These are phyloP conservation scores for Lordiphosa clarofinis DNA, from an alignment of 1,140 invertebrate genomes.

Conservation along the genomic window DNA sequence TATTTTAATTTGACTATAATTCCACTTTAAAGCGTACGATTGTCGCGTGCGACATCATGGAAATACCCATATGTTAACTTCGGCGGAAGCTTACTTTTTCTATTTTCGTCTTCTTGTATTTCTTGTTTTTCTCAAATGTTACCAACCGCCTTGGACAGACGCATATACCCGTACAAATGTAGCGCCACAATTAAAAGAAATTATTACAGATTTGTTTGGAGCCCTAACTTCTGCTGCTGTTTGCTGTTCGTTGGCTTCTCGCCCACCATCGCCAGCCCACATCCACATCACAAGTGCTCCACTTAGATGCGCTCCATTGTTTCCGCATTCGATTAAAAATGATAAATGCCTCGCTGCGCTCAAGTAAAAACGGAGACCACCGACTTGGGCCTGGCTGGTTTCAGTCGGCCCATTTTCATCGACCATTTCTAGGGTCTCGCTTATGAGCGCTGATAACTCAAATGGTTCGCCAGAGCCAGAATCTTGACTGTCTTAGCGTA, in stretches of 20 bases:
- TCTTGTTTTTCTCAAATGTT: slow-evolving; percentile 2
- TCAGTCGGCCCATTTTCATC: slow-evolving; percentile 40
- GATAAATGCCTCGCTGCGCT: slow-evolving; percentile 69
- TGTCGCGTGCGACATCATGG: too few relatives aligned
- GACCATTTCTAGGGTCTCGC: slow-evolving; percentile 70
- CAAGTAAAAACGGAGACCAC: slow-evolving; percentile 48
- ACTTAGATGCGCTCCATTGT: slow-evolving; percentile 75
- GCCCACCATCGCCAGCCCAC: slow-evolving; percentile 53
- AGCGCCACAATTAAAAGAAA: slow-evolving; percentile 70
- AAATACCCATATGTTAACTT: too few relatives aligned
- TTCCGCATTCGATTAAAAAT: slow-evolving; percentile 78
- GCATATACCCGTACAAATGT: slow-evolving; percentile 3
- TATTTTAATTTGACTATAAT: too few relatives aligned
- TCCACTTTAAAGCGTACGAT: too few relatives aligned
- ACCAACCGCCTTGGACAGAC: slow-evolving; percentile 3
- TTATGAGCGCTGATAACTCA: slow-evolving; percentile 67
- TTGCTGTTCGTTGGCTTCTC: slow-evolving; percentile 54
- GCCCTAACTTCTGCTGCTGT: slow-evolving; percentile 39
- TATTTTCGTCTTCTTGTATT: too few relatives aligned
- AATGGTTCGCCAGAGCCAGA: slow-evolving; percentile 8
- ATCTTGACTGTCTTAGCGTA: slow-evolving; percentile 34
- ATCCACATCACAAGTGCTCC: slow-evolving; percentile 48
- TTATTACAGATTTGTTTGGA: slow-evolving; percentile 72
- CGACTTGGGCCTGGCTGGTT: slow-evolving; percentile 5
- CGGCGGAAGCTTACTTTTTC: too few relatives aligned